Base-by-base conservation (phyloP, 2,888 invertebrate genomes). In the Platynereis dumerilii region DNA sequence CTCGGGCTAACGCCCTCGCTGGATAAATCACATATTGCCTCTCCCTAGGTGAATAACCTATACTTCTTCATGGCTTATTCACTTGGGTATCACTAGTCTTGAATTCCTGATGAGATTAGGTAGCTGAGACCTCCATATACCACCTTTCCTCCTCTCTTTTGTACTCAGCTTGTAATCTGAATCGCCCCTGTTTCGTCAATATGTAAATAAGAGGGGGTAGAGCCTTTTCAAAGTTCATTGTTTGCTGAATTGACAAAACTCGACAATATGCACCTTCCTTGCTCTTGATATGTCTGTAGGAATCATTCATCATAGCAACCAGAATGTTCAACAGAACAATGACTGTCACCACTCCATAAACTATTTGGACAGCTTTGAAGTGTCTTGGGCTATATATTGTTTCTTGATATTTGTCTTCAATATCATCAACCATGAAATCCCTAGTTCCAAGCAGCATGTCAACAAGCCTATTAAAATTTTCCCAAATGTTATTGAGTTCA, bases 301-400 rank as follows among this genome's bases (percentile, higher is more conserved):
- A 48, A 48, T 48, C 48, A 48, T 3, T 48, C 48, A 48, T 48
- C 48, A 48, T 48, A 10, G 48, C 48, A 48, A 48, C 17, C 20
- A 48, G n/a, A 5, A 48, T 48, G 22, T 48, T 48, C 20, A 48
- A 22, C 48, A 48, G 48, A 48, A 48, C n/a, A n/a, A 48, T n/a
- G 17, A 48, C 17, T 5, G 48, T 48, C n/a, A n/a, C 48, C 20
- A 48, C 5, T 12, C 7, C 48, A 48, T 48, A 48, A 5, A 48
- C 3, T 22, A 48, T 5, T 5, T 48, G 17, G 20, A 48, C 7
- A 3, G 17, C 7, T 48, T 22, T 48, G 22, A 10, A 48, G n/a
- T 48, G 22, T n/a, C 22, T 5, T 12, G 48, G 20, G 7, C 7
- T 20, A 5, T 20, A n/a, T 5, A 5, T n/a, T 7, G n/a, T 12